Percentiles rank a stretch among this genome's conserved stretches.
phyloP scores from a whole-genome alignment of 1,140 invertebrate species.

The Teleogryllus occipitalis region DNA sequence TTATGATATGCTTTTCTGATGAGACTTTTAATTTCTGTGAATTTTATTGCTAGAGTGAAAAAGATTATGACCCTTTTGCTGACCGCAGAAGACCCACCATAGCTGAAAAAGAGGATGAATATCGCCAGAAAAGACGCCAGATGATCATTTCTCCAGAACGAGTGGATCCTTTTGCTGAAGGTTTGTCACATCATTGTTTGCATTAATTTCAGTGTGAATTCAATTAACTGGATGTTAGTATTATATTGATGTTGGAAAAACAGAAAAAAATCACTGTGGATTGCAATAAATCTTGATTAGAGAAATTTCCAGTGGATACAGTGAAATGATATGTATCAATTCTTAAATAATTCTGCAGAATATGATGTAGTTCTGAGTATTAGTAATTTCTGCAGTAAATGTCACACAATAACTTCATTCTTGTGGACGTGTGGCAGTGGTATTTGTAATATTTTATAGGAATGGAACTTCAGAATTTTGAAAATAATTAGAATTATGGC shows the following conservation, averaged over 20 bases:
- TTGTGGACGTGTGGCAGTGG: no score
- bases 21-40: not conserved
- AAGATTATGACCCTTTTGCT: conserved; percentile 94
- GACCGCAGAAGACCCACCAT: conserved; percentile 84
- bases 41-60: conserved; percentile 60
- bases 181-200: conserved; percentile 48
- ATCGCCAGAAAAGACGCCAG: conserved; percentile 74
- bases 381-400: no score
- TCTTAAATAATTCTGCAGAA: no score
- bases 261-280: no score
- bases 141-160: conserved; percentile 94
- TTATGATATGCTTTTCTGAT: not conserved
- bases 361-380: no score
- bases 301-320: not conserved
- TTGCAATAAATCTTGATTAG: no score
- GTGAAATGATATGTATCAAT: not conserved
- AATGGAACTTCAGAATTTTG: no score
- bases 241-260: no score
- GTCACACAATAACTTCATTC: no score
- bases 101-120: conserved; percentile 94
- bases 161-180: conserved; percentile 95
- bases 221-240: no score
- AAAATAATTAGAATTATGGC: no score
- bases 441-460: no score
- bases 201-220: not conserved